Evolutionary conservation across 2,113 vertebrate genomes (phyloP).

Genomic region (Dasypus novemcinctus): DNA sequence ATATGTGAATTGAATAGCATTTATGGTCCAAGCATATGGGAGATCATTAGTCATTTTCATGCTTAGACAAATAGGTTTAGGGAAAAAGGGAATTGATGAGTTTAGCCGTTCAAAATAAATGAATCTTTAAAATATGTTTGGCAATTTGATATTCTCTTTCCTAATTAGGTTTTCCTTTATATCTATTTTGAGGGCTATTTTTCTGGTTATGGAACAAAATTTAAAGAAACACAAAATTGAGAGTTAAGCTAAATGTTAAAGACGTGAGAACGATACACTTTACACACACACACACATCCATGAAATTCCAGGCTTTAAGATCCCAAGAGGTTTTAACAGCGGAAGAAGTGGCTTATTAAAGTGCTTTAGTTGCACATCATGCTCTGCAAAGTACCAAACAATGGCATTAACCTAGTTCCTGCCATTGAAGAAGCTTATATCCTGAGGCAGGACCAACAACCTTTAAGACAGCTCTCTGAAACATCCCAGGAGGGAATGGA

Average conservation of each 20-base stretch:
- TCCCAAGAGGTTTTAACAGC: background rate
- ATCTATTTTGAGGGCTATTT: background rate
- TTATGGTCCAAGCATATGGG: background rate
- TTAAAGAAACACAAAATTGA: background rate
- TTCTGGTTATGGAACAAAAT: background rate
- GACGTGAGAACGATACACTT: background rate
- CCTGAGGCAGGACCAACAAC: background rate
- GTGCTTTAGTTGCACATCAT: background rate
- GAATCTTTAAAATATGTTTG: background rate
- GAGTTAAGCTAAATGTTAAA: constrained; percentile 14
- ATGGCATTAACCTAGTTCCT: background rate
- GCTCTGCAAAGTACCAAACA: background rate
- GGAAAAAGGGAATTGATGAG: background rate
- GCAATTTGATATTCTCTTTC: background rate
- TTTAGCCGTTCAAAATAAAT: background rate
- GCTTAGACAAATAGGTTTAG: background rate
- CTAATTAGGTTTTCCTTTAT: background rate
- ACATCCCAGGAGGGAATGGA: background rate
- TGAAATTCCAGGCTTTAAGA: background rate
- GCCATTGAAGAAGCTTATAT: background rate
- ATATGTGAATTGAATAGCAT: background rate
- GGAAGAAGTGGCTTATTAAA: background rate
- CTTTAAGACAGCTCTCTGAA: background rate
- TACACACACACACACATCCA: background rate
- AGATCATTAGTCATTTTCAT: background rate